Base-by-base conservation (phyloP, 2,797 vertebrate genomes). In the Macrochelys suwanniensis region DNA sequence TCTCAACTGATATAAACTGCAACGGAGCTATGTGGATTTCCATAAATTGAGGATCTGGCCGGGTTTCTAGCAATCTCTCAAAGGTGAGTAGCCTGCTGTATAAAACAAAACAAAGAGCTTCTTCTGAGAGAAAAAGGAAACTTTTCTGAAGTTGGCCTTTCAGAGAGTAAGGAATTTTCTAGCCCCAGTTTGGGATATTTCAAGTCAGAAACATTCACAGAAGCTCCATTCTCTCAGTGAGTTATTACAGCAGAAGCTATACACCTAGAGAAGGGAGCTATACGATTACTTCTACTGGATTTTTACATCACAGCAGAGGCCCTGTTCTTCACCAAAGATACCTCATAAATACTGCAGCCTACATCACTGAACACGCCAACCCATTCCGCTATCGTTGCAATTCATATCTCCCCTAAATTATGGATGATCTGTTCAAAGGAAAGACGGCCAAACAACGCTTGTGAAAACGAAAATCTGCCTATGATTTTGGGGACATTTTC, bases 71-170 rank as follows among this genome's bases (percentile, higher is more conserved):
- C 51, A 71, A 88, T 83, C 51, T 88, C 33, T 87, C 80, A 88
- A 87, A 88, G 68, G 68, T 11, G 10, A 71, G 37, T 26, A 77
- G 74, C 13, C 45, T 49, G 45, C 45, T 37, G 19, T 23, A 71
- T 42, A 71, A 71, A 71, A 71, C 19, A 25, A 42, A 71, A 71
- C n/a, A 71, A 68, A 37, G 61, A 76, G 6, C 21, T 89, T n/a
- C 50, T 74, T 71, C 37, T 88, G 77, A 87, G 53, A 95, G 77
- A 87, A 57, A 95, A 90, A 83, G 37, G 45, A 84, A 6, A 84
- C 80, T 93, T 89, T 59, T 37, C 83, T 5, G 68, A 87, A 80
- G 31, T 88, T 8, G 1, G 47, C 49, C n/a, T 80, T 90, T 92
- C 51, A 81, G 15, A 61, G 1, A 84, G 76, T 68, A 85, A 92